Base-by-base conservation (phyloP, 2,888 invertebrate species). In the Isoperla grammatica region DNA sequence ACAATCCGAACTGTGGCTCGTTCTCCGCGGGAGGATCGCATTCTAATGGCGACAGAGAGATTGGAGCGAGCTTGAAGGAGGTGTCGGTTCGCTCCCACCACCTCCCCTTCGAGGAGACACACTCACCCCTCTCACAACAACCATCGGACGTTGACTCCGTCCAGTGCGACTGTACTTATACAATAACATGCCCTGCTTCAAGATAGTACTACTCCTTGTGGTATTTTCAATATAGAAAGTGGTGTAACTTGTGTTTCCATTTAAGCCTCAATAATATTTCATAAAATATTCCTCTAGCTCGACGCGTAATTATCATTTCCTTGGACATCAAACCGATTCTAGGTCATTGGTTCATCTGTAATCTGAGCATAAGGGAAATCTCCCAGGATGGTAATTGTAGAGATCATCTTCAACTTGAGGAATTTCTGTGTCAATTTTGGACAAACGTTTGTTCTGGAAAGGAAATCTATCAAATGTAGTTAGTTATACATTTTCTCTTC, bases 221-320 rank as follows among this genome's bases (percentile, higher is more conserved):
- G 53, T 53, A 53, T 53, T 53, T 53, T 53, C 53, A 53, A 39
- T 53, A 53, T 53, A 53, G 53, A 53, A 53, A 53, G 53, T 53
- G 53, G 53, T 53, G 53, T 53, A 37, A 37, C 53, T 53, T 35
- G 53, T 53, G 53, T 53, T 53, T 53, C 53, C 37, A 53, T 39
- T 53, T 20, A 15, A 37, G 37, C 17, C 37, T 20, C 19, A 39
- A 20, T 13, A 53, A 53, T 39, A 53, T 37, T 53, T 53, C 39
- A 53, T 53, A 53, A 53, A 39, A 53, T 53, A 53, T 53, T 53
- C 39, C 29, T 49, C 29, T 29, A 46, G 22, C 29, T 29, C 2
- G 17, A 39, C 53, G 3, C 37, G 39, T 37, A 53, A 53, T 53
- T 53, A 53, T 53, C 37, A 50, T 50, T 23, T 15, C 15, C 29